Percentiles rank a stretch among this genome's conserved stretches.
Evolutionary conservation across 1,140 invertebrate genomes (phyloP).

Genomic region (Drosophila ercepeae): DNA sequence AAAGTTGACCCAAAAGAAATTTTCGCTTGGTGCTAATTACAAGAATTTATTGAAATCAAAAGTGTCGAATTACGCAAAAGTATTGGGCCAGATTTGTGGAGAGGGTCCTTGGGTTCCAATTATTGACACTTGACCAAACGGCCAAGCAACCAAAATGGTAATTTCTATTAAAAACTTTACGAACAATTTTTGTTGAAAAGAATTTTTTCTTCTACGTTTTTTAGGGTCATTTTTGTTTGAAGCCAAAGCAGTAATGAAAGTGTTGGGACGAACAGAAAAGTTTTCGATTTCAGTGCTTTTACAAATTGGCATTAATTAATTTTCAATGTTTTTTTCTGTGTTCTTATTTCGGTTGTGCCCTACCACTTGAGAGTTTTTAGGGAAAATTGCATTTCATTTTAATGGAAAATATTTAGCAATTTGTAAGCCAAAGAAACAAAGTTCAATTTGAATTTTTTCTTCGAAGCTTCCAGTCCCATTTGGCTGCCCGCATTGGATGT

Average conservation of each 20-base stretch:
- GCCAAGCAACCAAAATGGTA: constrained; percentile 74
- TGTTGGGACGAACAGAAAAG: constrained; percentile 55
- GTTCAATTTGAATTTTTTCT: constrained; percentile 1
- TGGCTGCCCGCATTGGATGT: not conserved
- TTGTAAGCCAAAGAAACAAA: constrained; percentile 6
- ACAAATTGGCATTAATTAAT: constrained; percentile 81
- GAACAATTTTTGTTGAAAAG: constrained; percentile 62
- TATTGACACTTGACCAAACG: constrained; percentile 81
- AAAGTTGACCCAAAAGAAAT: constrained; percentile 53
- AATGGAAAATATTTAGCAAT: constrained; percentile 55
- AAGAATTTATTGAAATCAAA: constrained; percentile 80
- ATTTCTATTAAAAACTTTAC: constrained; percentile 80
- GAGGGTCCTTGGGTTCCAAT: constrained; percentile 45
- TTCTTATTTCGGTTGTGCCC: constrained; percentile 6
- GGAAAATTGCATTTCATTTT: constrained; percentile 45
- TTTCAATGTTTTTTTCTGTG: constrained; percentile 59
- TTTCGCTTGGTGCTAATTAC: constrained; percentile 73
- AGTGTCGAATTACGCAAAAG: constrained; percentile 54
- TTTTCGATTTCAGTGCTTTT: constrained; percentile 76
- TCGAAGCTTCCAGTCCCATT: not conserved
- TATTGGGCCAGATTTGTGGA: constrained; percentile 4
- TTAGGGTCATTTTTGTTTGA: constrained; percentile 65
- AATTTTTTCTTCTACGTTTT: constrained; percentile 54
- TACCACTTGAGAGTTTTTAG: constrained; percentile 14
- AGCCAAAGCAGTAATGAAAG: constrained; percentile 64